Conservation (phyloP, 2,113 vertebrate species). For the Ochotona curzoniae region DNA sequence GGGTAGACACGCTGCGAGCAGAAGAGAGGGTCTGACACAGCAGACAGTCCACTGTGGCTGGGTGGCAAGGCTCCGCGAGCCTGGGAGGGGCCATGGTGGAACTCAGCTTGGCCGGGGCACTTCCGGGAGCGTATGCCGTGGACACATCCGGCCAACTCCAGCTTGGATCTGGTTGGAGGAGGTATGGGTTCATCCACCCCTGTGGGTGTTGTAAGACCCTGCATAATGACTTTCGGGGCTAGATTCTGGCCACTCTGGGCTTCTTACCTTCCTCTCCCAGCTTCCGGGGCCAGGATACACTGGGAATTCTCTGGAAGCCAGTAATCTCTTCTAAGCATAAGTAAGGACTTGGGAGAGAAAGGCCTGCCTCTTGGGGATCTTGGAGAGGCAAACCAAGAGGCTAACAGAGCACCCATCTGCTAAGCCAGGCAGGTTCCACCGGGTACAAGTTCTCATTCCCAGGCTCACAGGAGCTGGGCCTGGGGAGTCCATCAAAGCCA, state of each 20-base stretch:
- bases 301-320: background rate
- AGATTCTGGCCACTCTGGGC: conserved; percentile 30
- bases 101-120: background rate
- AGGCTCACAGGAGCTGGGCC: background rate
- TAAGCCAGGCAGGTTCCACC: background rate
- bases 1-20: accelerated
- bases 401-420: background rate
- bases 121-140: background rate
- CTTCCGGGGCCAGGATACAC: background rate
- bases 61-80: background rate
- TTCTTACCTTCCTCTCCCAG: background rate
- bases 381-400: background rate
- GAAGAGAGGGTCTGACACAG: background rate
- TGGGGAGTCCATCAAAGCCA: too few species aligned
- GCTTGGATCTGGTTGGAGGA: background rate
- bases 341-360: background rate
- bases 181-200: background rate
- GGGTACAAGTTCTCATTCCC: background rate
- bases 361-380: background rate
- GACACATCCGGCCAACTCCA: background rate
- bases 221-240: background rate
- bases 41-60: background rate
- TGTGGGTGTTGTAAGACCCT: background rate
- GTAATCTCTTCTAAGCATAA: background rate
- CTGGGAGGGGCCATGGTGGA: background rate